A percentile compares a stretch with the other conserved stretches of the same genome.
Evolutionary conservation across 1,140 invertebrate genomes (phyloP).

Genomic region (Drosophila erecta): DNA sequence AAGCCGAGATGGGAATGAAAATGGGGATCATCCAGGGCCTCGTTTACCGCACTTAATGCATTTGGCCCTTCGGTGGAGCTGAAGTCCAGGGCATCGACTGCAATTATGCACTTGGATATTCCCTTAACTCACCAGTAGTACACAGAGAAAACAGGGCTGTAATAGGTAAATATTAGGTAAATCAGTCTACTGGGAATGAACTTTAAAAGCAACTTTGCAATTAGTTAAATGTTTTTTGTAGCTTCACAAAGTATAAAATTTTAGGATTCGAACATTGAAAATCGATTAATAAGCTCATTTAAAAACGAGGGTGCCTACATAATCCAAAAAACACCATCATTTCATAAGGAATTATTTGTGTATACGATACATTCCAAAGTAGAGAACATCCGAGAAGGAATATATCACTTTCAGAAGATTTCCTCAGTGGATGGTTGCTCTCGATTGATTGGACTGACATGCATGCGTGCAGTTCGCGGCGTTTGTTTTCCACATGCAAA

Average conservation of each 20-base stretch:
- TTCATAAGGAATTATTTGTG: no score
- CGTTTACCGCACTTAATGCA: conserved; percentile 64
- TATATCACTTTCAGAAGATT: not conserved
- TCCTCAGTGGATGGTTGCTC: conserved; percentile 30
- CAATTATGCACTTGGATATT: conserved; percentile 63
- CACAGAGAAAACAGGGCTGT: conserved; percentile 3
- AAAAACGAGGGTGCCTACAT: no score
- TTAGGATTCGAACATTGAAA: no score
- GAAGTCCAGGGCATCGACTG: conserved; percentile 47
- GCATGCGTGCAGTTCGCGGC: conserved; percentile 49
- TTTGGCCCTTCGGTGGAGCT: conserved; percentile 44
- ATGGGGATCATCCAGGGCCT: conserved; percentile 50
- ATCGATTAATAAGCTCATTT: no score
- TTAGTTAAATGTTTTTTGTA: no score
- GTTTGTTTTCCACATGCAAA: conserved; percentile 40
- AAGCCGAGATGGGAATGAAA: conserved; percentile 48
- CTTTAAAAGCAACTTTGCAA: no score
- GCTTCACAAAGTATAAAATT: no score
- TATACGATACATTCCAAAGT: no score
- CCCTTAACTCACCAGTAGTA: conserved; percentile 5
- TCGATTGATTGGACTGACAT: conserved; percentile 61
- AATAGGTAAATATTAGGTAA: not conserved
- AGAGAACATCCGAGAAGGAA: no score
- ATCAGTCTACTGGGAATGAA: not conserved
- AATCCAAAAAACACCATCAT: no score